Evolutionary conservation across 2,888 invertebrate species (phyloP).

Genomic region (Oscheius sp.): DNA sequence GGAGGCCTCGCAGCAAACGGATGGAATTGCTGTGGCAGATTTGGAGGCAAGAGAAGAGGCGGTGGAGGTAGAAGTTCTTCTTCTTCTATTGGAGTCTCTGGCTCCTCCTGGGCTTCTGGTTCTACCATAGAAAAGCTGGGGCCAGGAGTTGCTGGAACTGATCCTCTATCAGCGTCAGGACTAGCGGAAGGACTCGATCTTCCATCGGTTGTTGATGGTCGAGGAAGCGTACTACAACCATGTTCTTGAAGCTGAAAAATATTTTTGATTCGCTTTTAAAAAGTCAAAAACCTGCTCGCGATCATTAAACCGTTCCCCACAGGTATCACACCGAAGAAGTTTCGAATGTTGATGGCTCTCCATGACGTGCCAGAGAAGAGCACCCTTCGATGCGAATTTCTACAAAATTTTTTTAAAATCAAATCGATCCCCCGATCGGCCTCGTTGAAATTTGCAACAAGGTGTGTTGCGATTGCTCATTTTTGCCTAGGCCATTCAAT

Average conservation of each 20-base stretch:
- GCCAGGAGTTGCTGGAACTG: conserved; percentile 21
- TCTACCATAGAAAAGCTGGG: conserved; percentile 22
- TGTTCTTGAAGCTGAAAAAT: conserved; percentile 42
- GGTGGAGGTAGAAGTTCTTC: background rate
- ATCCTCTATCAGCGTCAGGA: conserved; percentile 28
- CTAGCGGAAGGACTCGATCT: background rate
- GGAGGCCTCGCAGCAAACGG: conserved; percentile 4
- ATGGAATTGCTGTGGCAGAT: conserved; percentile 4
- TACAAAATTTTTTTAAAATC: conserved; percentile 32
- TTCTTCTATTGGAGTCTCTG: conserved; percentile 2
- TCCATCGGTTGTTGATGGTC: conserved; percentile 24
- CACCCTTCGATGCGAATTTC: conserved; percentile 47
- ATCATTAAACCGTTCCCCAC: conserved; percentile 39
- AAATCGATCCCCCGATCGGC: background rate
- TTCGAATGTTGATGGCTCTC: conserved; percentile 46
- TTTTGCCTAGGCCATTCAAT: conserved; percentile 2
- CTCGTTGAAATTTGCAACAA: background rate
- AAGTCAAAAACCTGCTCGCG: conserved; percentile 44
- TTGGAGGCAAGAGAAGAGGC: background rate
- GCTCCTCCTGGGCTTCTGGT: conserved; percentile 4
- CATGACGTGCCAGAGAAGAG: conserved; percentile 54
- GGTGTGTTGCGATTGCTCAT: conserved; percentile 25
- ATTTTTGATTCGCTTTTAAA: background rate
- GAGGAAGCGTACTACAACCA: conserved; percentile 30
- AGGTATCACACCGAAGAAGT: conserved; percentile 48